Conservation (phyloP, 2,797 vertebrate species). For the Mus spretus region DNA sequence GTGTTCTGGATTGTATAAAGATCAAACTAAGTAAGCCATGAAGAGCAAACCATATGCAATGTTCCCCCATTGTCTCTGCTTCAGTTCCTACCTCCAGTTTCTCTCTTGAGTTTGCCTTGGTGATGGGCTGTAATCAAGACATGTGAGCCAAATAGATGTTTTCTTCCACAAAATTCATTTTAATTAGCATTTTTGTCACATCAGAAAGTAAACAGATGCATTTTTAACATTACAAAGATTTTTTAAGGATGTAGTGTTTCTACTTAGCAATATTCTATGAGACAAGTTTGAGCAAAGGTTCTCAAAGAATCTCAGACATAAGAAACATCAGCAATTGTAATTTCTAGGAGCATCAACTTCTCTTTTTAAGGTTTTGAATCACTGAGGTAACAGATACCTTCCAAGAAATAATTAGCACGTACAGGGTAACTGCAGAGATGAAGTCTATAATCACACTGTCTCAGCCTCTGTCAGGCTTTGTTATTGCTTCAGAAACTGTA, state of each 20-base stretch:
- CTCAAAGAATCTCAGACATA: constrained; percentile 56
- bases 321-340: constrained; percentile 42
- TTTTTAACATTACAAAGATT: not conserved
- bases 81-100: not conserved
- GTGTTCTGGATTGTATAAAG: not conserved
- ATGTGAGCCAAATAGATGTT: not conserved
- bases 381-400: constrained; percentile 47
- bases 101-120: not conserved
- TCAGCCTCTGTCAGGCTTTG: constrained; percentile 52
- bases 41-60: not conserved
- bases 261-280: not conserved
- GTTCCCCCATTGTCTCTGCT: not conserved
- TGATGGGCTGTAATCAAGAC: not conserved
- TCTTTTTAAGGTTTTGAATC: constrained; percentile 20
- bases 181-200: not conserved
- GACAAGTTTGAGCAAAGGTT: constrained; percentile 19
- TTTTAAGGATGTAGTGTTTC: not conserved
- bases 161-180: not conserved
- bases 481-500: constrained; percentile 54
- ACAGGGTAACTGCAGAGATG: not conserved
- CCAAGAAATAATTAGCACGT: constrained; percentile 68
- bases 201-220: not conserved
- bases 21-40: too few relatives aligned
- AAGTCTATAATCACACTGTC: constrained; percentile 67
- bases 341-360: constrained; percentile 62